phyloP scores from a whole-genome alignment of 2,797 vertebrate species.

The Argya squamiceps region DNA sequence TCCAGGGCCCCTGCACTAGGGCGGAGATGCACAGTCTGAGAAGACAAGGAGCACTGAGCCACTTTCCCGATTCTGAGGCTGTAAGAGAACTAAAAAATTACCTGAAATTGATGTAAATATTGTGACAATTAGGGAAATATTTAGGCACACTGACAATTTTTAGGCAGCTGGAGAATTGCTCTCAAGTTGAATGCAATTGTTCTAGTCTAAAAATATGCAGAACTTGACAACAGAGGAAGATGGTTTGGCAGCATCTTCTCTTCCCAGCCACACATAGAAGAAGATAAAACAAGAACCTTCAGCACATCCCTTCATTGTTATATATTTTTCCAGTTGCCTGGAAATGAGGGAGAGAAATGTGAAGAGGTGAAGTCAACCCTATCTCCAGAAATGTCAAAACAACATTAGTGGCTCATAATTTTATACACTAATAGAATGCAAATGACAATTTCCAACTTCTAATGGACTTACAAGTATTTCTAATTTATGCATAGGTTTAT shows the following conservation, averaged over 20 bases:
- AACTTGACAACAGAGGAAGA: neutral
- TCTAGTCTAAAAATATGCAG: neutral
- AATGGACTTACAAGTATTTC: neutral
- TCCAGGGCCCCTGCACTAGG: accelerated
- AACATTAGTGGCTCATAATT: neutral
- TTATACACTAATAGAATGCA: neutral
- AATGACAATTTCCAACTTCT: neutral
- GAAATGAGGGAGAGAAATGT: neutral
- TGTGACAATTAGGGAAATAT: neutral
- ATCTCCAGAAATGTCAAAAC: neutral
- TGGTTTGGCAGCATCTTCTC: neutral
- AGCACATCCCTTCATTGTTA: neutral
- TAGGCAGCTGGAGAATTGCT: neutral
- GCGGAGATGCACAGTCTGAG: neutral
- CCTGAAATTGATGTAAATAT: neutral
- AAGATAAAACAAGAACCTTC: neutral
- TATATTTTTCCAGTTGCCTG: neutral
- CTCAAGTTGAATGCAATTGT: neutral
- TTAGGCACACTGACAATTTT: neutral
- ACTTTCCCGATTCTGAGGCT: neutral
- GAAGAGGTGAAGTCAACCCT: neutral
- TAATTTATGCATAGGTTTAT: neutral
- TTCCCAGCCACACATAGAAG: neutral
- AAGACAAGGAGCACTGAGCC: neutral
- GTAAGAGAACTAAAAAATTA: neutral